Base-by-base conservation (phyloP, 2,888 invertebrate genomes). In the Nymphalis c-album region DNA sequence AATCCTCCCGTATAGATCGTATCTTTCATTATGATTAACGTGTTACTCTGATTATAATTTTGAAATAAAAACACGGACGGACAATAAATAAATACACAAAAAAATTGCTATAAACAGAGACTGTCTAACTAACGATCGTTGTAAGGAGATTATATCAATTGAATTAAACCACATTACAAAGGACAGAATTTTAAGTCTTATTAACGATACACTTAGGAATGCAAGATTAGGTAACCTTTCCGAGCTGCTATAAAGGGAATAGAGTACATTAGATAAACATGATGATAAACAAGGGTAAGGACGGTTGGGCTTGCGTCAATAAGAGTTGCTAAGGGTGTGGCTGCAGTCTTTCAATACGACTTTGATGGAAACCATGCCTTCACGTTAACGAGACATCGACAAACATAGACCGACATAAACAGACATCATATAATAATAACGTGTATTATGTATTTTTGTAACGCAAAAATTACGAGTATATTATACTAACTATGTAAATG, bases 241-340 rank as follows among this genome's bases (percentile, higher is more conserved):
- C n/a, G n/a, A 46, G 26, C 18, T 40, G 63, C 73, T 71, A 74
- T 75, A 75, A 74, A 71, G 65, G 69, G 68, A 75, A 74, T 70
- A 72, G 75, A 74, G 77, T 83, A 81, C 67, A 78, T 85, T 80
- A 77, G 79, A 84, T 82, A 83, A 81, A 86, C 69, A 83, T 81
- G 77, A 76, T 79, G 83, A 87, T 86, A 89, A 89, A 90, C 87
- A 87, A 86, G 85, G 90, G 90, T 84, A 86, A 85, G 86, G 83
- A 77, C 74, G 80, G 75, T 79, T 80, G 78, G 79, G 77, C 76
- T 84, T 83, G 80, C 84, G 88, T 88, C 89, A 89, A 84, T 85
- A 67, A 84, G 83, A 82, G 83, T 84, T 80, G 80, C 79, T 79
- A 80, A 73, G 82, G 89, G 89, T 81, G 88, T 78, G 89, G 86